Evolutionary conservation across 2,113 vertebrate genomes (phyloP), one percentile per base, ranked within the genome.

Genomic region (Centrocercus urophasianus): DNA sequence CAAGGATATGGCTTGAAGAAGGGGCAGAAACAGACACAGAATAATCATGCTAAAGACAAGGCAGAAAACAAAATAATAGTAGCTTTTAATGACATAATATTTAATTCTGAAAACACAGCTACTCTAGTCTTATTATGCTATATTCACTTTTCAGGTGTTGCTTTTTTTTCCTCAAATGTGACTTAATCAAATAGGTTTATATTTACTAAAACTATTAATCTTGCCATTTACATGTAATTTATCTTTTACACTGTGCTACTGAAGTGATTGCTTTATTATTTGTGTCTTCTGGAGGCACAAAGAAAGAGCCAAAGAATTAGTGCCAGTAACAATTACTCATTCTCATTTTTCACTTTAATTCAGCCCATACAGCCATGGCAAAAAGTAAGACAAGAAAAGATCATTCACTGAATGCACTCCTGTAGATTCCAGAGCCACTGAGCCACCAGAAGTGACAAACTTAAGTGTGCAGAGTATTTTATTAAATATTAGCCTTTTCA

Each of bases 181-280:
- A 61, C 28, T 34, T 34, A 61, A 72, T 57, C 73, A 79, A 65
- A 86, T 12, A 90, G 76, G 80, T 36, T 74, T 32, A 79, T 38
- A 84, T 65, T 71, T 60, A 79, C 38, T 82, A 76, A 78, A 69
- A 72, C 42, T 56, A 74, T 86, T 81, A 27, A 75, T 75, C 34
- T 78, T 85, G 43, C 19, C 43, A 18, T 64, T 28, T 28, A 11
- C 15, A 12, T 40, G 61, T 28, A 38, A 64, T 64, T 64, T 40
- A 64, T 64, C 16, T 64, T 28, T 8, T 28, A 18, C 38, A 40
- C 57, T 75, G 28, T 67, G 50, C 18, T 66, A 67, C 16, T 25
- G 17, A 75, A 84, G 25, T 76, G n/a, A 92, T 28, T 90, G 57
- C 42, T 91, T 82, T 65, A 78, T 57, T 6, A 56, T 79, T 80